Evolutionary conservation across 2,888 invertebrate genomes (phyloP).

Genomic region (Cepaea hortensis): DNA sequence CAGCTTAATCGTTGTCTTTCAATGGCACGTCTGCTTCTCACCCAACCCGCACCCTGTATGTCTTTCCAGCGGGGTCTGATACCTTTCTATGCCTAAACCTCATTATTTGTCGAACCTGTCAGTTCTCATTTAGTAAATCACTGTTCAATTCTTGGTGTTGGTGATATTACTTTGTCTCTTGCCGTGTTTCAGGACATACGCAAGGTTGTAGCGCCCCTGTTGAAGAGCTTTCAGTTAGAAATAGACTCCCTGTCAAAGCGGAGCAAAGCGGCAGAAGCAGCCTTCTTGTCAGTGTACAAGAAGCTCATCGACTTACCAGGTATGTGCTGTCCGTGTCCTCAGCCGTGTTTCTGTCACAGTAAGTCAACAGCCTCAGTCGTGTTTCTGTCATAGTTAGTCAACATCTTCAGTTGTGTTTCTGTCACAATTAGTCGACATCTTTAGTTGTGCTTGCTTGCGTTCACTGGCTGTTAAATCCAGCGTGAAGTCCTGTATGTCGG

Average conservation of each 20-base stretch:
- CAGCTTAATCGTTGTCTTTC: background rate
- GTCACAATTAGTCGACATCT: too few relatives aligned
- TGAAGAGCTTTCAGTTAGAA: conserved; percentile 80
- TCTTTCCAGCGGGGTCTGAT: background rate
- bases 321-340: conserved; percentile 56
- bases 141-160: too few relatives aligned
- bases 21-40: background rate
- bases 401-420: too few relatives aligned
- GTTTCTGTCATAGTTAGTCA: too few relatives aligned
- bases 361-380: too few relatives aligned
- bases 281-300: conserved; percentile 79
- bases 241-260: conserved; percentile 78
- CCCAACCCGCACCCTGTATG: background rate
- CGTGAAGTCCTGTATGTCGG: too few relatives aligned
- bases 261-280: conserved; percentile 78
- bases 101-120: too few relatives aligned
- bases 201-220: conserved; percentile 78
- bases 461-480: too few relatives aligned
- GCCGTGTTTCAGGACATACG: conserved; percentile 76
- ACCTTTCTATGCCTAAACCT: background rate
- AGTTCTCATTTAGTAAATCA: too few relatives aligned
- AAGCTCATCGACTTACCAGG: conserved; percentile 78
- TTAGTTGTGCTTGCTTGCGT: too few relatives aligned
- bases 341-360: too few relatives aligned
- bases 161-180: too few relatives aligned